Evolutionary conservation across 2,888 invertebrate species (phyloP).

Genomic region (Synergus umbraculus): DNA sequence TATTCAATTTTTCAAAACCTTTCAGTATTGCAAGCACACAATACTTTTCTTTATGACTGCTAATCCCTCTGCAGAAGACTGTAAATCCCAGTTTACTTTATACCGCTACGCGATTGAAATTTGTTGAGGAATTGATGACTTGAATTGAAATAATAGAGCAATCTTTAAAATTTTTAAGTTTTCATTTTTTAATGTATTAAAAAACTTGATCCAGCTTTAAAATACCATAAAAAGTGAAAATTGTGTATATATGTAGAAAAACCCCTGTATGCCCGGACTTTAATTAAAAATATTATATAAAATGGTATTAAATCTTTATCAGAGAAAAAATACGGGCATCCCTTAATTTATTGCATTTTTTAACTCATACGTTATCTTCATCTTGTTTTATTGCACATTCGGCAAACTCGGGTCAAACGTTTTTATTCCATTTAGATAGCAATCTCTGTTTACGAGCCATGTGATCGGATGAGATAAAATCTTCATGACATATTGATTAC

Average conservation of each 20-base stretch:
- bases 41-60: background rate
- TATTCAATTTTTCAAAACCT: background rate
- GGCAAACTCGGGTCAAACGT: background rate
- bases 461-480: conserved; percentile 12
- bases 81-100: no score
- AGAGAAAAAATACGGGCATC: background rate
- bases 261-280: no score
- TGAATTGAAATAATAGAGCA: no score
- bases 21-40: background rate
- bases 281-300: no score
- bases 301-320: no score
- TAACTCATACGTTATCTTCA: background rate
- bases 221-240: no score
- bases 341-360: background rate
- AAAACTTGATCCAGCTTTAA: no score
- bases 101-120: no score
- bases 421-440: conserved; percentile 14
- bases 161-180: no score
- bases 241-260: no score
- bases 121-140: no score
- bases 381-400: conserved; percentile 9
- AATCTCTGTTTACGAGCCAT: conserved; percentile 11
- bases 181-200: no score
- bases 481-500: background rate
- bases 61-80: background rate